A percentile compares a stretch with the other conserved stretches of the same genome.
phyloP scores from a whole-genome alignment of 2,797 vertebrate species.

The Artibeus lituratus region DNA sequence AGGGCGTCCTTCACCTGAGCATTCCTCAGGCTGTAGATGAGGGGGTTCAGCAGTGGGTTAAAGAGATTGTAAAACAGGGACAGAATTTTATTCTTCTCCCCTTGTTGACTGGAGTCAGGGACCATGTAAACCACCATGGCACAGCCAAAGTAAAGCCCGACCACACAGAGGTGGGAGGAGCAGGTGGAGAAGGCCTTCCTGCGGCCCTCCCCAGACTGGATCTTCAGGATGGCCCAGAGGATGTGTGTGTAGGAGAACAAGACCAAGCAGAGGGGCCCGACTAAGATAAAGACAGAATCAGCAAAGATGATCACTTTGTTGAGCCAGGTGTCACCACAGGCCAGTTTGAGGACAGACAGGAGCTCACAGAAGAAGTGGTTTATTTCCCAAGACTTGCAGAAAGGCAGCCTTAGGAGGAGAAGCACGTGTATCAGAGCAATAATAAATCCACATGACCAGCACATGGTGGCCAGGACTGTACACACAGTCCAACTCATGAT shows the following conservation, averaged over 20 bases:
- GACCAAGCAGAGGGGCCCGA: slow-evolving; percentile 58
- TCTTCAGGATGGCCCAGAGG: slow-evolving; percentile 1
- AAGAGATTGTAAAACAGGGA: slow-evolving; percentile 33
- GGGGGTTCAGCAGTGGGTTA: slow-evolving; percentile 26
- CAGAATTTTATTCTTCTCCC: slow-evolving; percentile 3
- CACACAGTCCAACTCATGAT: slow-evolving; percentile 49
- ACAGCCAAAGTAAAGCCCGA: slow-evolving; percentile 53
- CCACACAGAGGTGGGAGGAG: slow-evolving; percentile 32
- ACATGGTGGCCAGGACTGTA: not conserved
- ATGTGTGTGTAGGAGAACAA: not conserved
- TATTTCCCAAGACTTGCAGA: slow-evolving; percentile 20
- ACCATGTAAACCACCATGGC: slow-evolving; percentile 26
- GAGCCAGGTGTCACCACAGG: slow-evolving; percentile 59
- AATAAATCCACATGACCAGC: not conserved
- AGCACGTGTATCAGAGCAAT: not conserved
- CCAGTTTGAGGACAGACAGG: slow-evolving; percentile 67
- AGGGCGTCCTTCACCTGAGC: not conserved
- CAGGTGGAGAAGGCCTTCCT: slow-evolving; percentile 55
- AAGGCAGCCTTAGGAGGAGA: slow-evolving; percentile 21
- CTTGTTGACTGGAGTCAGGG: not conserved
- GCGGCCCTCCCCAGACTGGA: not conserved
- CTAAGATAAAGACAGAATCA: slow-evolving; percentile 60
- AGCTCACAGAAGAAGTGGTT: slow-evolving; percentile 63
- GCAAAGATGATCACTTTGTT: slow-evolving; percentile 66
- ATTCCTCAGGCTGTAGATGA: slow-evolving; percentile 30